Base-by-base conservation (phyloP, 2,113 vertebrate genomes). In the Xiphias gladius region DNA sequence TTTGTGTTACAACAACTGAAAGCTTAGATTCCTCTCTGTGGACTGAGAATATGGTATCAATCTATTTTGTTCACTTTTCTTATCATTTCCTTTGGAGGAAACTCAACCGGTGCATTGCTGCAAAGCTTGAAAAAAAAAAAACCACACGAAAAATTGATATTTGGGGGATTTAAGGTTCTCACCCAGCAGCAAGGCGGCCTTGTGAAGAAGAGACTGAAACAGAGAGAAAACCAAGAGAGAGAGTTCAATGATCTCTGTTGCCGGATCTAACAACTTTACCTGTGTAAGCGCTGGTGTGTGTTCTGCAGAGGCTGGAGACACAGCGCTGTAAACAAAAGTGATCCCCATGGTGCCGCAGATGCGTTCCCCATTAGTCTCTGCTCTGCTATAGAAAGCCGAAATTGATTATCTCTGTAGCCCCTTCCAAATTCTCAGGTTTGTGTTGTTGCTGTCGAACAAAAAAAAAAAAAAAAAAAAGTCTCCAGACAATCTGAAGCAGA, bases 391-490 rank as follows among this genome's bases (percentile, higher is more conserved):
- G 52, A 76, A 77, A 73, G 50, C 22, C 13, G 19, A 46, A 82
- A 91, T 85, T 83, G 84, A 89, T 87, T 84, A 82, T 76, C 46
- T 37, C 71, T 76, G 59, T 75, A 81, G 52, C 77, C 65, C 74
- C 70, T 32, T 54, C 68, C 54, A 58, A 80, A 73, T 22, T 61
- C 58, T 54, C 58, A 52, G 69, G 7, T 50, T 63, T 68, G 57
- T 74, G 30, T 72, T 79, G 55, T 52, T 74, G 35, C 43, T 39
- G 70, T 50, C 26, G 24, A 48, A 58, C 26, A 26, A 30, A 22
- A 52, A 48, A 16, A 41, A 20, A 11, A n/a, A 6, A 37, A n/a
- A n/a, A n/a, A 52, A 61, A 77, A 22, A 26, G 30, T 61, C 80
- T 72, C 48, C 68, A 62, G 73, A 66, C 17, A 37, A 79, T 13